phyloP scores from a whole-genome alignment of 2,113 vertebrate species.

The Chlorodrepanis virens region DNA sequence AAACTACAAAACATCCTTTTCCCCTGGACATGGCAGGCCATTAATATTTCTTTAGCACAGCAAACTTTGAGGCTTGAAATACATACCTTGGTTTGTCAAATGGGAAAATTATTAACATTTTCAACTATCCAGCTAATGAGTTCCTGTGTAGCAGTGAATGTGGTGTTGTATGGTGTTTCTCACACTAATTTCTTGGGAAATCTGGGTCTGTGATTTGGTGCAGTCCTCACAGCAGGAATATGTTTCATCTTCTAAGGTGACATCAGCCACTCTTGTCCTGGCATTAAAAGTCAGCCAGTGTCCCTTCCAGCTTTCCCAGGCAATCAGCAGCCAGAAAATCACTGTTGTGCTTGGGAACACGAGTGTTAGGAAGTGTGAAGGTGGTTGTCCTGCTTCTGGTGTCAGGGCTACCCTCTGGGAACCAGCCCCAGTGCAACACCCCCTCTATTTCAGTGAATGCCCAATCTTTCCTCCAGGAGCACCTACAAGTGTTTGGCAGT shows the following conservation, averaged over 20 bases:
- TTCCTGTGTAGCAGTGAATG: neutral
- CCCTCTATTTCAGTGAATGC: neutral
- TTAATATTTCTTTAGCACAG: conserved; percentile 35
- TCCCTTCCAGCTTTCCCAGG: neutral
- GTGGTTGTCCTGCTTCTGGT: neutral
- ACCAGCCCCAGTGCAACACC: neutral
- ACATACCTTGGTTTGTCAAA: neutral
- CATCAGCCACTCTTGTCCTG: neutral
- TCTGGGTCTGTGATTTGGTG: neutral
- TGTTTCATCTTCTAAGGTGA: neutral
- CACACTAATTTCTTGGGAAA: neutral
- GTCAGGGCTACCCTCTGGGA: neutral
- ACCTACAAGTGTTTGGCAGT: fast-evolving
- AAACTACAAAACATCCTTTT: conserved; percentile 50
- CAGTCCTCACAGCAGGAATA: neutral
- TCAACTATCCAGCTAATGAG: neutral
- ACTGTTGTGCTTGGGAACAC: neutral
- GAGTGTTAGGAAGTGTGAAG: neutral
- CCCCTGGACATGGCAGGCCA: neutral
- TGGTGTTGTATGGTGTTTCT: neutral
- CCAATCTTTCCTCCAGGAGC: neutral
- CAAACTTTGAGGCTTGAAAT: neutral
- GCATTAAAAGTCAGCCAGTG: neutral
- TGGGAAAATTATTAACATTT: conserved; percentile 15
- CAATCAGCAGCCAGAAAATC: neutral